Evolutionary conservation across 2,113 vertebrate species (phyloP), one percentile per base, ranked within the genome.

Genomic region (Daphoenositta chrysoptera): DNA sequence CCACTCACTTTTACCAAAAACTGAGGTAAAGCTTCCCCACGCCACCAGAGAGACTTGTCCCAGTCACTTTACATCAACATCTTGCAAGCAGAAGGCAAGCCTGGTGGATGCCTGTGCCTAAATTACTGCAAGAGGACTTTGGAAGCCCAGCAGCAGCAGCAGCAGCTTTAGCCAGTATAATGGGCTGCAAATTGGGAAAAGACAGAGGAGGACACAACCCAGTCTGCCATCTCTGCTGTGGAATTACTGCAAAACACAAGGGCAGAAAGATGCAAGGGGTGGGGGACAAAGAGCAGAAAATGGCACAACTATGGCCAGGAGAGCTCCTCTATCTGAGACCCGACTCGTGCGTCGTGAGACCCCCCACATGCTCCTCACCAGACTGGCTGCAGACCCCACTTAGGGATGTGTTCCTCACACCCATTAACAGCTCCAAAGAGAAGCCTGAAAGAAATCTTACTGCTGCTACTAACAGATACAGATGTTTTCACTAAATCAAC

Each of bases 401-500:
- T 17, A n/a, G 7, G 45, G 28, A 37, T 1, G 0, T 11, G 2
- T 69, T 87, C 81, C 54, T 64, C 73, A 83, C 56, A 82, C 3
- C 21, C 69, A 14, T 75, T 89, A 72, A 80, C 71, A 91, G 28
- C 65, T 51, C 84, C 61, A 53, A 63, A 87, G 40, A 91, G 35
- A 94, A 95, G 22, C 33, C 31, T 1, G 0, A 75, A 83, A 89
- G 45, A 76, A 81, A 68, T 28, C 60, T 63, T 37, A 51, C 16
- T 93, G 82, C 60, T 89, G 60, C 70, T 66, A 21, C 77, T 84
- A 75, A 33, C 40, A 89, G 33, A 89, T 56, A 71, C 92, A 95
- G 70, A 80, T 80, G 58, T 92, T 95, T 93, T 77, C 71, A 69
- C 39, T 86, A 92, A 85, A 92, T 53, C 71, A 90, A 6, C 22